Conservation (phyloP, 2,797 vertebrate genomes). For the Chaetophractus vellerosus region DNA sequence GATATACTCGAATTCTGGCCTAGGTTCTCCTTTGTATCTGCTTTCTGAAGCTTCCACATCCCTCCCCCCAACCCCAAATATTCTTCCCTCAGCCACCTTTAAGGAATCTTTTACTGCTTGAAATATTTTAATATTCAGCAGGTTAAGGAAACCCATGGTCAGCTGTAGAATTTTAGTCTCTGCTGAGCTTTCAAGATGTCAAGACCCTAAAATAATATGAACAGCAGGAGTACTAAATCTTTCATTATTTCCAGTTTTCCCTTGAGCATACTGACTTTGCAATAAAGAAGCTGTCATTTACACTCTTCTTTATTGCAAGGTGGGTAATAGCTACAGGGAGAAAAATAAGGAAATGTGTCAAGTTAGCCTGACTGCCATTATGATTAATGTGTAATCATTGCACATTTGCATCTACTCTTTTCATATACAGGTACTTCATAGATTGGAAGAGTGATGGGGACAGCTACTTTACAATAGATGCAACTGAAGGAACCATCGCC, state of each 20-base stretch:
- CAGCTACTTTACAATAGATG: slow-evolving; percentile 97
- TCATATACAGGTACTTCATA: slow-evolving; percentile 94
- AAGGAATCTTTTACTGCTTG: slow-evolving; percentile 51
- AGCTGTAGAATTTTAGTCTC: slow-evolving; percentile 76
- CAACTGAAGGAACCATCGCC: slow-evolving; percentile 96
- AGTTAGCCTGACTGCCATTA: slow-evolving; percentile 74
- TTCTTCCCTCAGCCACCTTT: neutral
- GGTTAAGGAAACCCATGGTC: slow-evolving; percentile 81
- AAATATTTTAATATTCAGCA: slow-evolving; percentile 83
- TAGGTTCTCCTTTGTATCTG: neutral
- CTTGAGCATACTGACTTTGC: slow-evolving; percentile 81
- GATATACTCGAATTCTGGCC: neutral
- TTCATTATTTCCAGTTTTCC: slow-evolving; percentile 85
- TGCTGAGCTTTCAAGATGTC: slow-evolving; percentile 79
- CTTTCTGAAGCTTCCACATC: neutral
- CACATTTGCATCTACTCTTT: slow-evolving; percentile 85
- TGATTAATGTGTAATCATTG: slow-evolving; percentile 83
- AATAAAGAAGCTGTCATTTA: slow-evolving; percentile 86
- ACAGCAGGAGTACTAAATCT: slow-evolving; percentile 84
- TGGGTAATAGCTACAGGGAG: slow-evolving; percentile 75
- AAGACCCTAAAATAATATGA: slow-evolving; percentile 85
- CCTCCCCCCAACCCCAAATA: neutral
- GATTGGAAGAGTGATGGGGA: slow-evolving; percentile 97
- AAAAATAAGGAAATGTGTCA: slow-evolving; percentile 80
- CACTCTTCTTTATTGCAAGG: slow-evolving; percentile 85